phyloP scores from a whole-genome alignment of 2,113 vertebrate species.

The Heteronetta atricapilla region DNA sequence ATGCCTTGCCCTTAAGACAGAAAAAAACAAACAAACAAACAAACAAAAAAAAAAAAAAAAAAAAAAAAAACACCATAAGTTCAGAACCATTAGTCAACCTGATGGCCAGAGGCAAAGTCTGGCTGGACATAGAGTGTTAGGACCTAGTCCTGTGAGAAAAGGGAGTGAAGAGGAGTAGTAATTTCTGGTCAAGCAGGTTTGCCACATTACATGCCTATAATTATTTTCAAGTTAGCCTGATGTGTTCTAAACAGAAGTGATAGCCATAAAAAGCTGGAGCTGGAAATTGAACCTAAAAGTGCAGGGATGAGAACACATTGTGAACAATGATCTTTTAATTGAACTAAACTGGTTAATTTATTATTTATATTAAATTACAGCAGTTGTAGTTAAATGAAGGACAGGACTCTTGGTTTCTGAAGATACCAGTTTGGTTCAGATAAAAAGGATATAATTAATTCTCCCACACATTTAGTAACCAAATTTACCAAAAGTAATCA shows the following conservation, averaged over 20 bases:
- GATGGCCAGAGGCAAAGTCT: not conserved
- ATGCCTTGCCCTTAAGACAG: not conserved
- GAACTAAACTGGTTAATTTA: not conserved
- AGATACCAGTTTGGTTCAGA: not conserved
- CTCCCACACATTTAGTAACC: not conserved
- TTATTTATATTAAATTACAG: not conserved
- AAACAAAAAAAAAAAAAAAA: no score
- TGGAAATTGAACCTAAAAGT: not conserved
- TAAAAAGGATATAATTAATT: not conserved
- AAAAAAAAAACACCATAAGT: not conserved
- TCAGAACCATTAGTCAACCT: not conserved
- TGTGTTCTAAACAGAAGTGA: not conserved
- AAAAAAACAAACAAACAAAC: no score
- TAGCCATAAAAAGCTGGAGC: not conserved
- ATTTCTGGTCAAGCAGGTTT: conserved; percentile 12
- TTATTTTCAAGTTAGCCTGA: not conserved
- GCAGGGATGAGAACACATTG: not conserved
- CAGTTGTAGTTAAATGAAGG: not conserved
- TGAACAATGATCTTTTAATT: not conserved
- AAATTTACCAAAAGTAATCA: no score
- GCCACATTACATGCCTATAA: not conserved
- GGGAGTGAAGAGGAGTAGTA: not conserved
- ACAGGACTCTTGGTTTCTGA: not conserved
- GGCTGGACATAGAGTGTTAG: not conserved
- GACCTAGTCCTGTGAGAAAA: not conserved